A percentile compares a stretch with the other conserved stretches of the same genome.
These are phyloP conservation scores for Dreissena rostriformis DNA, from an alignment of 1,140 invertebrate species.

Conservation along the genomic window DNA sequence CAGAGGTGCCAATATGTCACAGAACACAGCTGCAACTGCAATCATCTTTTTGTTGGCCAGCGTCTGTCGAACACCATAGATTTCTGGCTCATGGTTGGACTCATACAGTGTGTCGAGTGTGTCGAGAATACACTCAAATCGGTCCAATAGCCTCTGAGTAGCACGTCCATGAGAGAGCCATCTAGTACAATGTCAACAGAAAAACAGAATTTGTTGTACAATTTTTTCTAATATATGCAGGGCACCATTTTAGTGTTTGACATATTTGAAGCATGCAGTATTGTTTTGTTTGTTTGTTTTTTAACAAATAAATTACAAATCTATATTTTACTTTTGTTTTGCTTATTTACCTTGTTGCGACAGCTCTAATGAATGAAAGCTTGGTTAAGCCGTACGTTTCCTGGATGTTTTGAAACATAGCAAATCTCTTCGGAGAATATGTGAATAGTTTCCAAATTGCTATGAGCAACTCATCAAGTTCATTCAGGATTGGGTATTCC, in stretches of 20 bases:
- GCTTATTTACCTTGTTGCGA: too few species aligned
- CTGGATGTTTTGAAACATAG: too few species aligned
- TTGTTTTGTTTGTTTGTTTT: not conserved
- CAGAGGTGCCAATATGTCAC: conserved; percentile 26
- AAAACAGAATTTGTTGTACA: too few species aligned
- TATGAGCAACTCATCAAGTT: conserved; percentile 35
- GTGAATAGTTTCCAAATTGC: conserved; percentile 23
- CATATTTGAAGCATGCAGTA: not conserved
- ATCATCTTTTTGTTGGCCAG: conserved; percentile 19
- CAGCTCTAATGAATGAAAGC: too few species aligned
- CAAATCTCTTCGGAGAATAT: conserved; percentile 33
- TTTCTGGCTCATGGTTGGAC: not conserved
- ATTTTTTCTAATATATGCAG: too few species aligned
- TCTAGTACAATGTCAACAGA: too few species aligned
- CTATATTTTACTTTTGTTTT: too few species aligned
- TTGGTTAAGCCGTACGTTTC: too few species aligned
- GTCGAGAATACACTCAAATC: conserved; percentile 15
- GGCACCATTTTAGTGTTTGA: too few species aligned
- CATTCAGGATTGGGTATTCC: conserved; percentile 25
- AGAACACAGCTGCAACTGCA: conserved; percentile 15
- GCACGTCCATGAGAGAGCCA: too few species aligned
- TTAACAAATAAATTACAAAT: not conserved
- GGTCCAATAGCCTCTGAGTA: too few species aligned
- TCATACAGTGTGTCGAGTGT: conserved; percentile 2
- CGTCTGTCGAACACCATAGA: conserved; percentile 26